Conservation (phyloP, 2,797 vertebrate genomes). For the Antennarius maculatus region DNA sequence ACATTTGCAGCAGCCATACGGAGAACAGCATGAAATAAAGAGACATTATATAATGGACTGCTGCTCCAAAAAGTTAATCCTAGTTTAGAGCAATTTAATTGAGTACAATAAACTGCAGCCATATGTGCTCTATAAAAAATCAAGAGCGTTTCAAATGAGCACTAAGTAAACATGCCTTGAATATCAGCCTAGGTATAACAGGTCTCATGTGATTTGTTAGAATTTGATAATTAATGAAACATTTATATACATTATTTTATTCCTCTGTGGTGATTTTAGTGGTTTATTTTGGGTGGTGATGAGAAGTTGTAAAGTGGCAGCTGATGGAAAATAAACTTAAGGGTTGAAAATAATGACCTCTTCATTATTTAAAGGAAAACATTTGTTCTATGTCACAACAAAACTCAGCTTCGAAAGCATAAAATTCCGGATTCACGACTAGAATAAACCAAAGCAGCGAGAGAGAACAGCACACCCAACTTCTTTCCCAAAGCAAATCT, state of each 20-base stretch:
- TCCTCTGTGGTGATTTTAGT: conserved; percentile 11
- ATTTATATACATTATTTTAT: background rate
- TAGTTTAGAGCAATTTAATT: conserved; percentile 76
- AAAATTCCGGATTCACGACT: conserved; percentile 28
- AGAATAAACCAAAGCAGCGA: conserved; percentile 41
- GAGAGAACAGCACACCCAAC: conserved; percentile 40
- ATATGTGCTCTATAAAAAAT: conserved; percentile 76
- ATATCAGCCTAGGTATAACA: conserved; percentile 60
- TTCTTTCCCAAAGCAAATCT: too few relatives aligned
- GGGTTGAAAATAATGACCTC: conserved; percentile 20
- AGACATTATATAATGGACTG: conserved; percentile 54
- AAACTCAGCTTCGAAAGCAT: conserved; percentile 31
- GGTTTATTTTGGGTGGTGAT: background rate
- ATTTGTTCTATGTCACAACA: conserved; percentile 24
- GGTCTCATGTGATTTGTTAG: conserved; percentile 48
- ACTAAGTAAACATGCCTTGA: conserved; percentile 67
- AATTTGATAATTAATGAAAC: conserved; percentile 56
- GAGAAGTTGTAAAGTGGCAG: conserved; percentile 21
- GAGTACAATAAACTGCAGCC: conserved; percentile 74
- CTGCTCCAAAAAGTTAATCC: conserved; percentile 70
- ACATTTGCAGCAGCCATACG: conserved; percentile 44
- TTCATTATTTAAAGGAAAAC: conserved; percentile 31
- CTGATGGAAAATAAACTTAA: conserved; percentile 10
- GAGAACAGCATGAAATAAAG: conserved; percentile 36
- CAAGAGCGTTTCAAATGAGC: conserved; percentile 70